Evolutionary conservation across 2,888 invertebrate species (phyloP).

Genomic region (Patella caerulea): DNA sequence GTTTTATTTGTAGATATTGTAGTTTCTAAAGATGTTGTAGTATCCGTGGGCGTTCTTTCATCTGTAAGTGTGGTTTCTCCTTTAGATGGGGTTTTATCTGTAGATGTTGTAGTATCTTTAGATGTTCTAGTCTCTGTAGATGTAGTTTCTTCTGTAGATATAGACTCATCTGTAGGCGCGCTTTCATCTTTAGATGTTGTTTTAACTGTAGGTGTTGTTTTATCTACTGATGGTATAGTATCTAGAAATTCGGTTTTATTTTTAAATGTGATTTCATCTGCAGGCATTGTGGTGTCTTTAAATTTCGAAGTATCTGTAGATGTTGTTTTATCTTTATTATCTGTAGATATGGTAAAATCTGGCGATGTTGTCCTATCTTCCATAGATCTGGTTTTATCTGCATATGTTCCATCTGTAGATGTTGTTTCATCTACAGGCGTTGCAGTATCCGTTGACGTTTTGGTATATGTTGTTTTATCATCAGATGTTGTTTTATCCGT

Average conservation of each 20-base stretch:
- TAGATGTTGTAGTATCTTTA: not conserved
- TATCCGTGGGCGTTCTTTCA: not conserved
- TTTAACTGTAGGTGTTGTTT: not conserved
- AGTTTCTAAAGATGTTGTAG: not conserved
- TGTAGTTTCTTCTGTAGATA: not conserved
- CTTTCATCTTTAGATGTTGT: not conserved
- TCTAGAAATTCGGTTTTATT: not conserved
- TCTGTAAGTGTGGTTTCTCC: not conserved
- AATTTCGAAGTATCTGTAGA: not conserved
- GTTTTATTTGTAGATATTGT: no score
- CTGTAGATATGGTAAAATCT: not conserved
- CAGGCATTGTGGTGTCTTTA: not conserved
- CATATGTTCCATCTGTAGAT: not conserved
- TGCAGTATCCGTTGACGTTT: not conserved
- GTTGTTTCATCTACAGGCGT: not conserved
- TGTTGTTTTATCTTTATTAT: not conserved
- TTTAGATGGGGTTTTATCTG: not conserved
- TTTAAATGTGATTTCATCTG: not conserved
- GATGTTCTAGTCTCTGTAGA: not conserved
- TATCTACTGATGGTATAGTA: not conserved
- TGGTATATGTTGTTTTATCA: not conserved
- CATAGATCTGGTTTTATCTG: not conserved
- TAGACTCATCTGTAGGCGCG: not conserved
- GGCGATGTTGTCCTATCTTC: not conserved
- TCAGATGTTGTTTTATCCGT: not conserved